These are phyloP conservation scores for Polyploca ridens DNA, from an alignment of 2,888 invertebrate genomes.

Conservation along the genomic window DNA sequence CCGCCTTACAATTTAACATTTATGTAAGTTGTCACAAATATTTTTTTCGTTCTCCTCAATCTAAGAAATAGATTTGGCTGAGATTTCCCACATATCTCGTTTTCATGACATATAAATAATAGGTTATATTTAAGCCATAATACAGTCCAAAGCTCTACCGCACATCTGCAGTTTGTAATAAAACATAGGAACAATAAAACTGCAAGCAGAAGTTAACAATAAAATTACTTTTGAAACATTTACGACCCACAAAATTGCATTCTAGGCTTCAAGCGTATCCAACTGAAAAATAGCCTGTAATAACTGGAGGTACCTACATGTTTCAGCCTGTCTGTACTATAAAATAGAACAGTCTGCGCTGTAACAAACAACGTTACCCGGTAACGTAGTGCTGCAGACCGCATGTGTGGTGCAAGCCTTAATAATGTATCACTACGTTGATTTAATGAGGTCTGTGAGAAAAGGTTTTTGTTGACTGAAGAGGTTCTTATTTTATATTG, in stretches of 20 bases:
- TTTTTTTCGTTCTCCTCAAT: no score
- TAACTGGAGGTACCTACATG: neutral
- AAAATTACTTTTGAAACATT: neutral
- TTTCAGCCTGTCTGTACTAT: neutral
- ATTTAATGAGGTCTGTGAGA: neutral
- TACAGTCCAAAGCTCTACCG: no score
- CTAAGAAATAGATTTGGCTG: no score
- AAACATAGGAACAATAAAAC: constrained; percentile 13
- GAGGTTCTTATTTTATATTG: neutral
- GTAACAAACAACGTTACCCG: neutral
- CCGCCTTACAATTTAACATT: no score
- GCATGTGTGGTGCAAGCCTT: neutral
- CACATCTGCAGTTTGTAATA: constrained; percentile 1
- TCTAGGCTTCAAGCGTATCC: neutral
- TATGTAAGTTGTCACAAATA: no score
- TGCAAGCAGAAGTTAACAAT: neutral
- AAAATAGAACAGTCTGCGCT: neutral
- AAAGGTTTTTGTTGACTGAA: no score
- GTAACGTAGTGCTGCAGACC: neutral
- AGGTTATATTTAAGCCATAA: no score
- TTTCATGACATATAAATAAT: no score
- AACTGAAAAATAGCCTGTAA: neutral
- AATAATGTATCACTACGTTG: neutral
- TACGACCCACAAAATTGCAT: neutral
- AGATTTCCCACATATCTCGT: no score